phyloP scores from a whole-genome alignment of 2,113 vertebrate species.

The Stigmatopora nigra region DNA sequence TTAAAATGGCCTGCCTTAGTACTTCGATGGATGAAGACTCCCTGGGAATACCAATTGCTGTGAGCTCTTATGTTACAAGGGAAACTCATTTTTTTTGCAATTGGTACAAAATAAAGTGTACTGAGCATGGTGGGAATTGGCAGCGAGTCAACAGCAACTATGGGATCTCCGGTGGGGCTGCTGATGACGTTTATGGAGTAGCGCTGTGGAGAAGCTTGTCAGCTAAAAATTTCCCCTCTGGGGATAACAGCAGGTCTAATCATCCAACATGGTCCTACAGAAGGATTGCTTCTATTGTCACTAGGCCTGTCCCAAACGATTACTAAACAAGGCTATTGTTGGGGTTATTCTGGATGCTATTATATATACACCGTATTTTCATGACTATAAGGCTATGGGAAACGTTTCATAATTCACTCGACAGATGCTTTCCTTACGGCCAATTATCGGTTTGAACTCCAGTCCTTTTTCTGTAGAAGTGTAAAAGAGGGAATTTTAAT shows the following conservation, averaged over 20 bases:
- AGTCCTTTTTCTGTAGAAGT: background rate
- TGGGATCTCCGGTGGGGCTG: slow-evolving; percentile 13
- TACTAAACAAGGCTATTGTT: slow-evolving; percentile 12
- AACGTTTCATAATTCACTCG: background rate
- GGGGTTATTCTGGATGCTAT: too few species aligned
- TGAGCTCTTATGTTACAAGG: background rate
- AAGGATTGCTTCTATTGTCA: background rate
- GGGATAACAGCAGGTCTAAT: slow-evolving; percentile 25
- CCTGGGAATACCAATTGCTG: background rate
- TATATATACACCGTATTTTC: too few species aligned
- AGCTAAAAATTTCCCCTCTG: slow-evolving; percentile 21
- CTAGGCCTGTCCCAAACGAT: slow-evolving; percentile 4
- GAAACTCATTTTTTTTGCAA: background rate
- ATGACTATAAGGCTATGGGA: too few species aligned
- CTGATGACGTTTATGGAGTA: slow-evolving; percentile 30
- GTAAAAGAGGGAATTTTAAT: slow-evolving; percentile 18
- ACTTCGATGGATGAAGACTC: too few species aligned
- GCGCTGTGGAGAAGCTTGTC: slow-evolving; percentile 10
- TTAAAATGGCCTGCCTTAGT: too few species aligned
- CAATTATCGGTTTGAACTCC: background rate
- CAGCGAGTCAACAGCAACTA: slow-evolving; percentile 12
- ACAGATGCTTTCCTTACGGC: slow-evolving; percentile 13
- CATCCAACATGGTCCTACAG: slow-evolving; percentile 21
- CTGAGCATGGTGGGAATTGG: slow-evolving; percentile 20
- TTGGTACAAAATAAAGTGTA: background rate